Evolutionary conservation across 2,888 invertebrate species (phyloP), one percentile per base, ranked within the genome.

Genomic region (Doris montereyensis): DNA sequence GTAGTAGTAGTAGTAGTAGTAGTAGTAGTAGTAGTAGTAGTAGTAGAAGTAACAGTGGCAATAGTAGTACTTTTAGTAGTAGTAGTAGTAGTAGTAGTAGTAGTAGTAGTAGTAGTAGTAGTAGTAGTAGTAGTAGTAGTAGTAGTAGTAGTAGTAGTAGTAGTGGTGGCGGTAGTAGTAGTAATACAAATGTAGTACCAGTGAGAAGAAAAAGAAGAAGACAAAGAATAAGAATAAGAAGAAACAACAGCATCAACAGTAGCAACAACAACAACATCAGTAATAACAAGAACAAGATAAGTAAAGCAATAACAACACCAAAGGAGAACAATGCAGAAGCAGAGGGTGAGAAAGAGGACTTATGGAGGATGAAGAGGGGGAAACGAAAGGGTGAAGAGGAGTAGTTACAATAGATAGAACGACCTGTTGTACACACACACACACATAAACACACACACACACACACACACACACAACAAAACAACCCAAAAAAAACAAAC

Each of bases 101-200:
- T 10, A 17, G 5, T 10, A 17, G 5, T 41, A 41, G 52, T 41
- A 41, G 52, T 41, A 41, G 52, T 41, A 41, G 52, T 41, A 41
- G 52, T 41, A 41, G 52, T 41, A 21, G 67, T 34, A 67, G 28
- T 67, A 34, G 67, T 76, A 24, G 5, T 76, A 30, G 65, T 4
- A 58, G 76, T 34, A 28, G 76, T 76, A 35, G 65, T 76, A 34
- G 71, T 34, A 71, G 34, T 71, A 34, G 71, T 71, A 34, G 35
- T 71, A 34, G 35, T 34, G 35, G 35, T 34, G 13, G n/a, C 13
- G 2, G n/a, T 76, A 21, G 65, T n/a, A 34, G 65, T 32, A 34
- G 67, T 5, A 41, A 17, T 10, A 17, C 5, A 17, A 41, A 17
- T n/a, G n/a, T 10, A 17, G 17, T 5, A 41, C 8, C 5, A 17